phyloP scores from a whole-genome alignment of 2,888 invertebrate genomes.

The Eremobia ochroleuca region DNA sequence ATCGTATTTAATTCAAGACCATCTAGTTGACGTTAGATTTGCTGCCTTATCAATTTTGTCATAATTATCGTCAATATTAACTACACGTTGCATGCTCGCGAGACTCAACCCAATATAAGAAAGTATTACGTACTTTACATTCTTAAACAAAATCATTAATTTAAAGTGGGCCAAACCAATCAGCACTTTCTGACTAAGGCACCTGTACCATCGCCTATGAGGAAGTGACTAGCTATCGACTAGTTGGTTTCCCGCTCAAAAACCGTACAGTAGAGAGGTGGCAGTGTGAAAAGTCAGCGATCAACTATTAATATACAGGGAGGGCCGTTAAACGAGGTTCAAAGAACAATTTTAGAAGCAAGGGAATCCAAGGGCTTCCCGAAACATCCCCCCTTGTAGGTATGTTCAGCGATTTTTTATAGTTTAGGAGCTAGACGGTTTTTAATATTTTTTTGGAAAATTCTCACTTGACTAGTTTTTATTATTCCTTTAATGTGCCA shows the following conservation, averaged over 20 bases:
- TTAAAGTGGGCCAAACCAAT: not conserved
- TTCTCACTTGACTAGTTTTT: not conserved
- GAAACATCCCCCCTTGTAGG: too few relatives aligned
- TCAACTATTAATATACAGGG: not conserved
- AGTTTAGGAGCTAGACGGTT: too few relatives aligned
- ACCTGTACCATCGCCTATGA: not conserved
- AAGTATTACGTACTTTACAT: not conserved
- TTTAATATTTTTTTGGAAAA: too few relatives aligned
- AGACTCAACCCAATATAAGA: not conserved
- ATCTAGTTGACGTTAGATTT: not conserved
- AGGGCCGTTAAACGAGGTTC: not conserved
- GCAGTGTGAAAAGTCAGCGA: not conserved
- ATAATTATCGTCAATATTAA: conserved; percentile 10
- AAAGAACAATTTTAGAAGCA: not conserved
- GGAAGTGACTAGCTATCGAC: not conserved
- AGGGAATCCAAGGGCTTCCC: not conserved
- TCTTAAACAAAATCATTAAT: not conserved
- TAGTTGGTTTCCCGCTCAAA: not conserved
- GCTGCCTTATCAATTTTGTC: not conserved
- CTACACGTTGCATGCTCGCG: not conserved
- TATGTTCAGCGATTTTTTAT: too few relatives aligned
- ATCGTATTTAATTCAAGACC: not conserved
- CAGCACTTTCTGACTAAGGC: not conserved
- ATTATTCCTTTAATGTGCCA: not conserved
- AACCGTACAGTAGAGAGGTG: not conserved